These are phyloP conservation scores for Sclerurus mexicanus DNA, from an alignment of 2,113 vertebrate species.

Conservation along the genomic window DNA sequence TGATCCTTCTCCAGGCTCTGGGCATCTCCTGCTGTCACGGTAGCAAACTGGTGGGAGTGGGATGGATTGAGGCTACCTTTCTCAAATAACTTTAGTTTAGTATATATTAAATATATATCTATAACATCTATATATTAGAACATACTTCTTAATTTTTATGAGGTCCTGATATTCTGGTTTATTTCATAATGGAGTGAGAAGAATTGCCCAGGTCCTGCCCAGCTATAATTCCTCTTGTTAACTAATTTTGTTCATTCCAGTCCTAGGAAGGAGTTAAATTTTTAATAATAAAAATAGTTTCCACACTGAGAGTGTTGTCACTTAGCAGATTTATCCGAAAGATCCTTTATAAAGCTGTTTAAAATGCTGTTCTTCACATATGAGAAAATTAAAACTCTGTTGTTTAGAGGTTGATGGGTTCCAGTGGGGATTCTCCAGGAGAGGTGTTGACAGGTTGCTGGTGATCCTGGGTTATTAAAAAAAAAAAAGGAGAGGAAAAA, in stretches of 20 bases:
- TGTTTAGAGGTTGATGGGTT: neutral
- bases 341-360: slow-evolving; percentile 8
- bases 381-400: neutral
- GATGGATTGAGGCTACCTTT: neutral
- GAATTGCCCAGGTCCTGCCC: neutral
- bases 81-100: neutral
- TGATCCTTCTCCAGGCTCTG: neutral
- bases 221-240: neutral
- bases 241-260: neutral
- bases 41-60: neutral
- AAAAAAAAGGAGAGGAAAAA: neutral
- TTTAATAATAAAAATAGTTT: neutral
- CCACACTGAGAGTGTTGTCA: neutral
- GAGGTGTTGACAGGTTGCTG: neutral
- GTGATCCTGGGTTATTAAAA: neutral
- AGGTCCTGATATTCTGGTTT: neutral
- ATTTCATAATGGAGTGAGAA: neutral
- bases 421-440: neutral
- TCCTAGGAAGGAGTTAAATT: neutral
- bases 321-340: neutral
- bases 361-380: neutral
- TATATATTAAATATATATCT: neutral
- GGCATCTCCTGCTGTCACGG: neutral
- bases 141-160: neutral
- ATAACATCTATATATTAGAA: neutral